A percentile compares a stretch with the other conserved stretches of the same genome.
phyloP scores from a whole-genome alignment of 2,888 invertebrate genomes.

The Eupithecia inturbata region DNA sequence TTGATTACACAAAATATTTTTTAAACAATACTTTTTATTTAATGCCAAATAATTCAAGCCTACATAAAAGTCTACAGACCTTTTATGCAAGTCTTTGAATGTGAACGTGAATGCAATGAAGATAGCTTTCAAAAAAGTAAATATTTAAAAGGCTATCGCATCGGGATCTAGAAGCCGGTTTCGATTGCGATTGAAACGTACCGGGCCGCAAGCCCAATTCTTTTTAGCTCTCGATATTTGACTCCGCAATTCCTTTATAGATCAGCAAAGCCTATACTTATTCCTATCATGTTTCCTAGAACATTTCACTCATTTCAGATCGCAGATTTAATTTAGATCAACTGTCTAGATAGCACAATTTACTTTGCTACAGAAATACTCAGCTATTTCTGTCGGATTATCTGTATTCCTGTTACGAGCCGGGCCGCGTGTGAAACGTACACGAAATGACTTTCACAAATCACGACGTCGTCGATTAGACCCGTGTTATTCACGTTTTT shows the following conservation, averaged over 20 bases:
- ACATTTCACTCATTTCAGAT: conserved; percentile 67
- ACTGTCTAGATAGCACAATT: conserved; percentile 61
- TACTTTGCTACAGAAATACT: conserved; percentile 58
- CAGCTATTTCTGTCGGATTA: conserved; percentile 60
- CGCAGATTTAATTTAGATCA: conserved; percentile 75
- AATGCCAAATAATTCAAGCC: background rate
- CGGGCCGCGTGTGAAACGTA: conserved; percentile 44
- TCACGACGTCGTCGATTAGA: conserved; percentile 45
- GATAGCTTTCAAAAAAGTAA: conserved; percentile 50
- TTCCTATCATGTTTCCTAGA: conserved; percentile 61
- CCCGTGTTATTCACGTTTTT: conserved; percentile 49
- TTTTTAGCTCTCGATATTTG: conserved; percentile 55
- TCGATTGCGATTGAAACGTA: conserved; percentile 75
- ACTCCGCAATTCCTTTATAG: conserved; percentile 65
- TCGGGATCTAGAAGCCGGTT: conserved; percentile 68
- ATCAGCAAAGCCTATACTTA: conserved; percentile 51
- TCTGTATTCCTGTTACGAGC: conserved; percentile 48
- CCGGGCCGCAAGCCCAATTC: conserved; percentile 54
- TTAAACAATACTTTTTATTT: background rate
- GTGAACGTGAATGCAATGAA: conserved; percentile 45
- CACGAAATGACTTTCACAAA: conserved; percentile 49
- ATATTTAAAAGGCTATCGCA: conserved; percentile 56
- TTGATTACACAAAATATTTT: background rate
- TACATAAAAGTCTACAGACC: background rate
- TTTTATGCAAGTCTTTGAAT: conserved; percentile 23